These are phyloP conservation scores for Mixornis gularis DNA, from an alignment of 2,113 vertebrate species.

Conservation along the genomic window DNA sequence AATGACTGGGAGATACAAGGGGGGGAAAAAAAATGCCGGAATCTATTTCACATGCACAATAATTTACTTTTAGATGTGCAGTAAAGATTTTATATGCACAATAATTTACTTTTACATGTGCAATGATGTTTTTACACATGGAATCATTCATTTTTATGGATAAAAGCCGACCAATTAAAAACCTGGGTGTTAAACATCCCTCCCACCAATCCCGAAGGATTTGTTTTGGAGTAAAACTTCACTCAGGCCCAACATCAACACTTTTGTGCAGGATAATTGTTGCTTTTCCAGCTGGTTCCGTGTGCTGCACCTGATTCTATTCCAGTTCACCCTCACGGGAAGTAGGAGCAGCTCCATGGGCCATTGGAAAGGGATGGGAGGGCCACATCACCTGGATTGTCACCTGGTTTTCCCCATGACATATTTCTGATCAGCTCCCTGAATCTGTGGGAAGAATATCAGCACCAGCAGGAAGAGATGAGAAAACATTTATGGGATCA, in stretches of 20 bases:
- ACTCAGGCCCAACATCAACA: neutral
- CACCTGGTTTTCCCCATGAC: neutral
- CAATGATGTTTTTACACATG: conserved; percentile 43
- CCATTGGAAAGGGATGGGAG: neutral
- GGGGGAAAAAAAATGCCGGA: neutral
- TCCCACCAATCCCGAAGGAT: neutral
- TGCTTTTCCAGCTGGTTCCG: neutral
- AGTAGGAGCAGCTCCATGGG: neutral
- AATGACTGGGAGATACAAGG: conserved; percentile 1
- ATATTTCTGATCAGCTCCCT: neutral
- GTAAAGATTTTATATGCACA: conserved; percentile 64
- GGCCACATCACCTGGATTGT: neutral
- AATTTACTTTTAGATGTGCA: conserved; percentile 66
- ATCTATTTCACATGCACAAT: conserved; percentile 46
- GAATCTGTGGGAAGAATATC: neutral
- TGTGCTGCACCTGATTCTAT: neutral
- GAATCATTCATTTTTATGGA: conserved; percentile 49
- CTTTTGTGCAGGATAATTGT: neutral
- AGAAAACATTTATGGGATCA: neutral
- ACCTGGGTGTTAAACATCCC: neutral
- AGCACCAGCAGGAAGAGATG: neutral
- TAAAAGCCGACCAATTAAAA: conserved; percentile 41
- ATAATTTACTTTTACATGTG: conserved; percentile 61
- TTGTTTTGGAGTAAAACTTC: neutral
- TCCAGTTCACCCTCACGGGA: accelerated